These are phyloP conservation scores for Norana najaformis DNA, from an alignment of 2,888 invertebrate species.

Conservation along the genomic window DNA sequence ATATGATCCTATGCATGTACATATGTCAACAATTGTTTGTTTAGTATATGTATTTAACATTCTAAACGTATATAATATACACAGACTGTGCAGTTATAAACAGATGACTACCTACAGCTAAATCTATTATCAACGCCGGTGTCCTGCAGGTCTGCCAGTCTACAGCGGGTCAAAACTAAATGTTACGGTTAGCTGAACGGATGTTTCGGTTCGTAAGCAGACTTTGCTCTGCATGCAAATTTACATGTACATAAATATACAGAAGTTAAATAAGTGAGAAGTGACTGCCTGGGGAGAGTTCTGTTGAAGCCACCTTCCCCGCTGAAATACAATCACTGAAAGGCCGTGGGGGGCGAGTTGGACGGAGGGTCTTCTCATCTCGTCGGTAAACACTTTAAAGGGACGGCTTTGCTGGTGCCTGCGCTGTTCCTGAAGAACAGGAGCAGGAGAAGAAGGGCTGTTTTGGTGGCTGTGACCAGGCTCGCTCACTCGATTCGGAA, in stretches of 20 bases:
- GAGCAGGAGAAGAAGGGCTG: not conserved
- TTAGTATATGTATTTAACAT: no score
- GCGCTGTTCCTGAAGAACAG: not conserved
- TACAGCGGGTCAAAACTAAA: not conserved
- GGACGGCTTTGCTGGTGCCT: not conserved
- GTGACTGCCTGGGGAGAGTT: not conserved
- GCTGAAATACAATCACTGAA: not conserved
- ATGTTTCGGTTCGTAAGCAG: not conserved
- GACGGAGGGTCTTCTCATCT: not conserved
- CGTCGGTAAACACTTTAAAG: not conserved
- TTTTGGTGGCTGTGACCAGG: not conserved
- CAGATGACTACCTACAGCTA: not conserved
- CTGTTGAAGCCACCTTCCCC: not conserved
- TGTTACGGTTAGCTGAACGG: conserved; percentile 13
- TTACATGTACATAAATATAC: not conserved
- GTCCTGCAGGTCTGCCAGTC: not conserved
- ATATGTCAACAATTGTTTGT: no score
- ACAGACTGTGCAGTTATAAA: not conserved
- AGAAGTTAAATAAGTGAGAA: not conserved
- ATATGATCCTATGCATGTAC: no score
- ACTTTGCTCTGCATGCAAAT: not conserved
- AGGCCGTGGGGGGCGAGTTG: not conserved
- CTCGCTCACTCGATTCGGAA: not conserved
- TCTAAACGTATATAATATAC: not conserved
- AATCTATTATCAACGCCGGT: not conserved